These are phyloP conservation scores for Nymphalis io DNA, from an alignment of 1,140 invertebrate genomes.

Conservation along the genomic window DNA sequence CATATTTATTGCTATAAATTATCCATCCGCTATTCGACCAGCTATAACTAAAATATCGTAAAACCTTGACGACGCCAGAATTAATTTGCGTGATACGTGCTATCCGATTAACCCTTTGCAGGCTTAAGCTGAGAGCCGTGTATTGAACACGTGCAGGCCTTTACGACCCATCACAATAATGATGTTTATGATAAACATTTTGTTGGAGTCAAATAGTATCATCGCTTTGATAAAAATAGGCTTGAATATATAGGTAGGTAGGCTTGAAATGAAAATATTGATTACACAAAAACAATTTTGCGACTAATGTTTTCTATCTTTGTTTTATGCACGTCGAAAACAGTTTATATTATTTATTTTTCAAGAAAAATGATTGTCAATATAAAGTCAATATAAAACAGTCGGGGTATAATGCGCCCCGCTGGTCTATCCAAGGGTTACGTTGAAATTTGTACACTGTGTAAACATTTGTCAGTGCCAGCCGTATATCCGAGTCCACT, in stretches of 20 bases:
- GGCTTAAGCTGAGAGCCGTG: constrained; percentile 12
- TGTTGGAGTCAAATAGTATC: not conserved
- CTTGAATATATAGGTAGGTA: too few relatives aligned
- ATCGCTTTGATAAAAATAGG: not conserved
- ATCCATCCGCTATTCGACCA: constrained; percentile 53
- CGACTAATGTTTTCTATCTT: too few relatives aligned
- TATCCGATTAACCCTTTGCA: constrained; percentile 53
- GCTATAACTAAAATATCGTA: constrained; percentile 44
- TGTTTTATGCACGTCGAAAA: not conserved
- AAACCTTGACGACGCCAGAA: constrained; percentile 48
- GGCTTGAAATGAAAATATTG: too few relatives aligned
- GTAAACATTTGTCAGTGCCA: constrained; percentile 75
- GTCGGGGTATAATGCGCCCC: constrained; percentile 44
- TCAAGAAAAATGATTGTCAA: constrained; percentile 19
- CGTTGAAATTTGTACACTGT: constrained; percentile 75
- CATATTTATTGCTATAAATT: constrained; percentile 18
- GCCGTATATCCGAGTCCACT: constrained; percentile 56
- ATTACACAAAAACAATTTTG: too few relatives aligned
- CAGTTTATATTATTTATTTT: not conserved
- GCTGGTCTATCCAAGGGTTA: constrained; percentile 55
- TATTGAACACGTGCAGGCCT: constrained; percentile 22
- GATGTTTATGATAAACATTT: not conserved
- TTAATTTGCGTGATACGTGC: constrained; percentile 54
- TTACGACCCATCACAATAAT: constrained; percentile 24
- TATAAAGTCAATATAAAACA: constrained; percentile 47